Evolutionary conservation across 1,140 invertebrate species (phyloP), one percentile per base, ranked within the genome.

Genomic region (Chymomyza costata): DNA sequence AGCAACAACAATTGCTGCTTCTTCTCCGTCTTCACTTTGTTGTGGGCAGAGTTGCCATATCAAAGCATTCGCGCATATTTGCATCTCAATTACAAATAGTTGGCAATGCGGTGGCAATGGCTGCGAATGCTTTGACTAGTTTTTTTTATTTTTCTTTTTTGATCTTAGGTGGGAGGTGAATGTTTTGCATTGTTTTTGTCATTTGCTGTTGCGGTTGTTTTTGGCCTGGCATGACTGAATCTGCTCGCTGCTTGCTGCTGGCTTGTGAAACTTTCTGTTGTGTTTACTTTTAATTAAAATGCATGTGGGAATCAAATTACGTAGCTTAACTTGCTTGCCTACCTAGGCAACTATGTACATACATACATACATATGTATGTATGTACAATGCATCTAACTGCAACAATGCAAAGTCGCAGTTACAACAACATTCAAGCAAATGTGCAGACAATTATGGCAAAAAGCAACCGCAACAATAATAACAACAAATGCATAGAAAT

Each of bases 271-370:
- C 62, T 57, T 34, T 65, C 53, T 60, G 66, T 65, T 78, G 73
- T 78, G 73, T 71, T 78, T 70, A 67, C 73, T 78, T 78, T 78
- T 71, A 78, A 78, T 78, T 78, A 80, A 78, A 78, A 78, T 78
- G 71, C 71, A 78, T 61, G 69, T 76, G 63, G 63, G 73, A 80
- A 80, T 78, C 68, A 80, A 67, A 80, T 78, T 78, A 78, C 71
- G 58, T 63, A 53, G 10, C 5, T 10, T 28, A 28, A 28, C 5
- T 6, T 28, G 25, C 5, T 28, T 6, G 25, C 65, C 39, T 50
- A 60, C 30, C 18, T 38, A 52, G 28, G 46, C 44, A 43, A 28
- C 16, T 28, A 34, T 31, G 15, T 14, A 40, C 21, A 31, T 52
- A 37, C 45, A 46, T 30, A 46, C 47, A 8, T 35, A 38, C 14